A percentile compares a stretch with the other conserved stretches of the same genome.
Evolutionary conservation across 2,797 vertebrate species (phyloP).

Genomic region (Argentina silus): DNA sequence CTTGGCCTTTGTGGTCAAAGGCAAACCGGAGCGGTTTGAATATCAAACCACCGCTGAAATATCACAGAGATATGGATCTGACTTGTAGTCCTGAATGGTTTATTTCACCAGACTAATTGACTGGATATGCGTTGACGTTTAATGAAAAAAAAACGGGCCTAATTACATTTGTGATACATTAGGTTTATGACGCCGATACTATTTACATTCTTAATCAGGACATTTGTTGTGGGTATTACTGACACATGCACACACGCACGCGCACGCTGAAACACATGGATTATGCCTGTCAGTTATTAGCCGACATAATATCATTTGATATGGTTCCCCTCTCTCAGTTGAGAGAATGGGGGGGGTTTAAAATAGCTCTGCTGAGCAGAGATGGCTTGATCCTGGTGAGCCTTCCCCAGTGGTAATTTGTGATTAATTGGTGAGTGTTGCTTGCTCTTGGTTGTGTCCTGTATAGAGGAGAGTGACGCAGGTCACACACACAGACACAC

Average conservation of each 20-base stretch:
- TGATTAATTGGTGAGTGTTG: conserved; percentile 39
- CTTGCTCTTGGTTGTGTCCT: conserved; percentile 3
- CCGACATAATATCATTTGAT: neutral
- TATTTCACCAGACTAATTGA: neutral
- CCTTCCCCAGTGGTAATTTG: conserved; percentile 22
- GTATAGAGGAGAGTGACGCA: conserved; percentile 2
- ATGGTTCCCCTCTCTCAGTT: neutral
- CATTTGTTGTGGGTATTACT: conserved; percentile 15
- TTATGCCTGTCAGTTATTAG: neutral
- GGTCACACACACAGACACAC: conserved; percentile 2
- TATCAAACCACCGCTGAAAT: conserved; percentile 39
- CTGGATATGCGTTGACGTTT: neutral
- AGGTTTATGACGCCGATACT: neutral
- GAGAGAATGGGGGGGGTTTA: neutral
- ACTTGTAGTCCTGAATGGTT: neutral
- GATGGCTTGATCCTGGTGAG: conserved; percentile 9
- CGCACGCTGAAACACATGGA: neutral
- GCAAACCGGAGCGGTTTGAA: conserved; percentile 22
- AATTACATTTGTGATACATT: conserved; percentile 2
- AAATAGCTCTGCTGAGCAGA: neutral
- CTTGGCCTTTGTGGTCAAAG: conserved; percentile 13
- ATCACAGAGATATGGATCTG: conserved; percentile 37
- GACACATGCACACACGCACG: neutral
- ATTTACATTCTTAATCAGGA: conserved; percentile 9
- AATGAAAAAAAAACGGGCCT: neutral